A percentile compares a stretch with the other conserved stretches of the same genome.
Conservation (phyloP, 1,140 invertebrate species). For the Trichonephila inaurata region DNA sequence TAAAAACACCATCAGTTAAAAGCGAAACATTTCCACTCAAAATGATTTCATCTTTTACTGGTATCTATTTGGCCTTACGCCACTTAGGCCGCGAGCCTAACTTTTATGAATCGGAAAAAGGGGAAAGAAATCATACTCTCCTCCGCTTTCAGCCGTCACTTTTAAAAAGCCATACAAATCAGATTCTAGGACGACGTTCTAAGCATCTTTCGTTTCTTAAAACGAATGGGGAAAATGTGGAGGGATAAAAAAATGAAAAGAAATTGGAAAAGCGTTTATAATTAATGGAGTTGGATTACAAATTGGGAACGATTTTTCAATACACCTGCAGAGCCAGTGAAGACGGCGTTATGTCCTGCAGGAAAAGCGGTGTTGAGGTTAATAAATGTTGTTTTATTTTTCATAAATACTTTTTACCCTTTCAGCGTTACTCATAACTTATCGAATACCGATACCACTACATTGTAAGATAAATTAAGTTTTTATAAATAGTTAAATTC, state of each 20-base stretch:
- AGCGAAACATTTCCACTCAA: not conserved
- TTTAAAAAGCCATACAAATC: conserved; percentile 36
- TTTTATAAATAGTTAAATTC: conserved; percentile 34
- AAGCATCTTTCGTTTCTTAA: conserved; percentile 16
- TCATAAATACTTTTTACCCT: conserved; percentile 42
- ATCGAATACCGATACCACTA: conserved; percentile 44
- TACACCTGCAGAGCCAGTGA: conserved; percentile 17
- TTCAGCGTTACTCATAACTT: conserved; percentile 21
- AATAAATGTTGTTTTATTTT: conserved; percentile 51
- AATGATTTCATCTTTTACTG: not conserved
- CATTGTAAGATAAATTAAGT: conserved; percentile 50
- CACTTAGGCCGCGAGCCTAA: not conserved
- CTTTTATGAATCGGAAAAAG: conserved; percentile 1
- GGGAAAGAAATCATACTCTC: conserved; percentile 26
- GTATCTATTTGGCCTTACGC: not conserved
- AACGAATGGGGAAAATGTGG: not conserved
- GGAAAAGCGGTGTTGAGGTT: conserved; percentile 40
- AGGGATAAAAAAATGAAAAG: not conserved
- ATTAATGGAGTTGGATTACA: conserved; percentile 59
- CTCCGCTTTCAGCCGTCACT: conserved; percentile 3
- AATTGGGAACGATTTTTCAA: conserved; percentile 51
- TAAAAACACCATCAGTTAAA: not conserved
- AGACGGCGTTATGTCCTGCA: conserved; percentile 14
- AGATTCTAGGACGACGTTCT: not conserved
- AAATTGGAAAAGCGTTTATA: not conserved